Base-by-base conservation (phyloP, 2,888 invertebrate genomes). In the Cybosia mesomella region DNA sequence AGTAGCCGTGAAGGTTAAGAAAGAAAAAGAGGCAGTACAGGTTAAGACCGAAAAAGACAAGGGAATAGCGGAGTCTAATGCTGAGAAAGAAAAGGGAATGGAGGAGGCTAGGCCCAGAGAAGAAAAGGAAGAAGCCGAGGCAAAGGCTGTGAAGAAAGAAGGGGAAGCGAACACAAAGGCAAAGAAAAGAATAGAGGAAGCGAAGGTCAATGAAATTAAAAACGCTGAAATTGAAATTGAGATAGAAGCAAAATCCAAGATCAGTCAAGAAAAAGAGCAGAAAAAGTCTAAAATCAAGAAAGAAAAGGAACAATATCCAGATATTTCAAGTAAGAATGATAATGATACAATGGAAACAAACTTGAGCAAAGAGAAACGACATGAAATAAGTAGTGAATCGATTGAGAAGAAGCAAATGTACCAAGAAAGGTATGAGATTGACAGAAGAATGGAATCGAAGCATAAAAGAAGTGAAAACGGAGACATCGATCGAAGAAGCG, bases 111-210 rank as follows among this genome's bases (percentile, higher is more conserved):
- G 61, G n/a, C 39, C 69, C 61, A 69, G 70, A 54, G 71, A 67
- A 22, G 36, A 75, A 54, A 64, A 64, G 15, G 67, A 78, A 67
- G 66, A 64, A 28, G 43, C 43, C 11, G 58, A 66, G 13, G 21
- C 67, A 3, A 43, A 65, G 11, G 54, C 66, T 64, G 68, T 69
- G 55, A 72, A 67, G 76, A 58, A 76, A 75, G 63, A 77, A 69
- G 57, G 15, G 61, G 68, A 55, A 55, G 57, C 0, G 24, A 43
- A 68, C 0, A 55, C 72, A 43, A 75, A 68, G 9, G 36, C 57
- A 28, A 54, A 34, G 39, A 64, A 73, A 63, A 71, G 73, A 60
- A 61, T 67, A 36, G 67, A 70, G 21, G 24, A 68, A 61, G 13
- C 28, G 0, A 66, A 78, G 53, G 67, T 59, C 61, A 36, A 60